Conservation (phyloP, 2,888 invertebrate genomes). For the Noctua janthe region DNA sequence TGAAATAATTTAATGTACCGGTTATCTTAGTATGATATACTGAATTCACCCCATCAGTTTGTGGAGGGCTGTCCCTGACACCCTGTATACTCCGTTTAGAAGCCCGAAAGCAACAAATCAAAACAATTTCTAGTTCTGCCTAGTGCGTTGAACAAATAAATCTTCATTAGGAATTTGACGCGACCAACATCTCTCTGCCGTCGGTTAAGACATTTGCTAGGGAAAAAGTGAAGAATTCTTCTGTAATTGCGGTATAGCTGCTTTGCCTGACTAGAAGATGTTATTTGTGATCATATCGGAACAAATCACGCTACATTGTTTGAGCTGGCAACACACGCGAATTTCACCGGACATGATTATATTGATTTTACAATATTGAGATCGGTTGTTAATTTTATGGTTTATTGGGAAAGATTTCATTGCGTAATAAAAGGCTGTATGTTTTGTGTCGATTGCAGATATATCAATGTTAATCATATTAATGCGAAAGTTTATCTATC, state of each 20-base stretch:
- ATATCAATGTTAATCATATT: background rate
- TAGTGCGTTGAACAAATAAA: slow-evolving; percentile 43
- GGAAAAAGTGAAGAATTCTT: slow-evolving; percentile 53
- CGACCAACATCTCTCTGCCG: slow-evolving; percentile 34
- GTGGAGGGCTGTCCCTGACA: no score
- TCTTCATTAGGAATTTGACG: slow-evolving; percentile 44
- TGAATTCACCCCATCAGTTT: no score
- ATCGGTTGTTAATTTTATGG: slow-evolving; percentile 7
- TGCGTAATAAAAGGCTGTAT: background rate
- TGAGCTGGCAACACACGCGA: slow-evolving; percentile 35
- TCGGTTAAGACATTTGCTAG: slow-evolving; percentile 28
- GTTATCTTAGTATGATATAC: no score
- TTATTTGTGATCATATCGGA: slow-evolving; percentile 54
- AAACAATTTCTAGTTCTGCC: slow-evolving; percentile 12
- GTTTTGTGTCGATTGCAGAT: background rate
- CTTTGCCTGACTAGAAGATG: slow-evolving; percentile 44
- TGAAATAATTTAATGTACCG: no score
- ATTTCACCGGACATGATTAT: slow-evolving; percentile 55
- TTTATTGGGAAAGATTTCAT: background rate
- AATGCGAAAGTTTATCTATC: background rate
- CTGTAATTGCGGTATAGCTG: slow-evolving; percentile 40
- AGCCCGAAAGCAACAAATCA: slow-evolving; percentile 1
- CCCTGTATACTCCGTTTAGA: background rate
- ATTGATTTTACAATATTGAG: slow-evolving; percentile 30
- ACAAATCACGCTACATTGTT: slow-evolving; percentile 57